Base-by-base conservation (phyloP, 2,113 vertebrate genomes). In the Eptesicus fuscus region DNA sequence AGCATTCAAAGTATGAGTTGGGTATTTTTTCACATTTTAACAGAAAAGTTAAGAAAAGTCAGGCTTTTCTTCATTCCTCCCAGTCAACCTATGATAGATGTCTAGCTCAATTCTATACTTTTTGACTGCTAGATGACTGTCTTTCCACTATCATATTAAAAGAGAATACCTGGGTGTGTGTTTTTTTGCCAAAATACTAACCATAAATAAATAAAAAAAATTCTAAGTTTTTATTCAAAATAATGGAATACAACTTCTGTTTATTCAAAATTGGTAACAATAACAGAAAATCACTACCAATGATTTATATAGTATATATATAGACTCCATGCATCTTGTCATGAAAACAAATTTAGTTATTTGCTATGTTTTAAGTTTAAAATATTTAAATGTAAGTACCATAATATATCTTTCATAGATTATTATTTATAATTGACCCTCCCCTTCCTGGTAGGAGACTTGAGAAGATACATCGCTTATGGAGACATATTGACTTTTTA, bases 31-130 rank as follows among this genome's bases (percentile, higher is more conserved):
- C 32, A 77, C 16, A 37, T 89, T 53, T 82, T 69, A 80, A 82
- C 10, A 82, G 11, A 84, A 77, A 63, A 4, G 5, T 49, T 42
- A 63, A 65, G 22, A 67, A 35, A 88, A 44, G 18, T 25, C 30
- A 74, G 22, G 28, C 17, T 37, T 42, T 37, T 97, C 28, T 85
- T 89, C 18, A 56, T 80, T 91, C 37, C 3, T 96, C 18, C 42
- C 20, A 11, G 7, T 42, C 7, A 63, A 25, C 3, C 1, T 32
- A 7, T 70, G 8, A 32, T 47, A 84, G 8, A 74, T 35, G 4
- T 70, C 63, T 74, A 13, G 51, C 32, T 79, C 65, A 73, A 16
- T 77, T 17, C 22, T 59, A 32, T 65, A 9, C 1, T 12, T 79
- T 83, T 61, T 14, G 5, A 67, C 2, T 30, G 22, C 9, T 28